Evolutionary conservation across 2,797 vertebrate genomes (phyloP).

Genomic region (Tadarida brasiliensis): DNA sequence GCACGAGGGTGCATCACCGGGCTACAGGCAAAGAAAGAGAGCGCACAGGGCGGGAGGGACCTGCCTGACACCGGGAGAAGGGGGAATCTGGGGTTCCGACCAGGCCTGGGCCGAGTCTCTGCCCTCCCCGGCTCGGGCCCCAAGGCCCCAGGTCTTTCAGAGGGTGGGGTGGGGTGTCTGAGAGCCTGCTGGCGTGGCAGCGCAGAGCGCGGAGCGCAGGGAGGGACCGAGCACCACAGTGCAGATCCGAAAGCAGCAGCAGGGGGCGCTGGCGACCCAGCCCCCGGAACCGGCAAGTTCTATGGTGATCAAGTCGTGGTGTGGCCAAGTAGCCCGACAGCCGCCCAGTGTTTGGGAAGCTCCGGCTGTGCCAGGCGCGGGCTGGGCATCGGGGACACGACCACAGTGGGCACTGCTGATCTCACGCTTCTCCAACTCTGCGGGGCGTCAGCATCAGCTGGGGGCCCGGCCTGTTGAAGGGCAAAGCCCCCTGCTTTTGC

Average conservation of each 20-base stretch:
- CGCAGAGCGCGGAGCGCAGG: fast-evolving
- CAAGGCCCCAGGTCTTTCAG: neutral
- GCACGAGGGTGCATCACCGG: too few relatives aligned
- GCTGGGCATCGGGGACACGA: fast-evolving
- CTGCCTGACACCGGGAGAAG: neutral
- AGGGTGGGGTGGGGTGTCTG: neutral
- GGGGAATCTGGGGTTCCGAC: neutral
- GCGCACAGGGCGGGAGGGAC: neutral
- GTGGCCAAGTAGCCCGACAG: too few relatives aligned
- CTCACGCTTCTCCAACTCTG: fast-evolving
- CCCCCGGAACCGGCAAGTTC: neutral
- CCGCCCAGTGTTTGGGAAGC: fast-evolving
- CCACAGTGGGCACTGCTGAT: too few relatives aligned
- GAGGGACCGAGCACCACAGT: neutral
- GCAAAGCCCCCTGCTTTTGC: neutral
- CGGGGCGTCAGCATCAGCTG: too few relatives aligned
- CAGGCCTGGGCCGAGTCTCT: neutral
- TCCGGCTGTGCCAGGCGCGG: neutral
- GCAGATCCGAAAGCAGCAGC: neutral
- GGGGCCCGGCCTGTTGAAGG: neutral
- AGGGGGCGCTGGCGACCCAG: neutral
- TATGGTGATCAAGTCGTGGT: fast-evolving
- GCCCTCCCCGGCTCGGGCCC: neutral
- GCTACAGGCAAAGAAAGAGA: neutral
- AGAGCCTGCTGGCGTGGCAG: neutral